Base-by-base conservation (phyloP, 1,140 invertebrate species). In the Drosophila varians region DNA sequence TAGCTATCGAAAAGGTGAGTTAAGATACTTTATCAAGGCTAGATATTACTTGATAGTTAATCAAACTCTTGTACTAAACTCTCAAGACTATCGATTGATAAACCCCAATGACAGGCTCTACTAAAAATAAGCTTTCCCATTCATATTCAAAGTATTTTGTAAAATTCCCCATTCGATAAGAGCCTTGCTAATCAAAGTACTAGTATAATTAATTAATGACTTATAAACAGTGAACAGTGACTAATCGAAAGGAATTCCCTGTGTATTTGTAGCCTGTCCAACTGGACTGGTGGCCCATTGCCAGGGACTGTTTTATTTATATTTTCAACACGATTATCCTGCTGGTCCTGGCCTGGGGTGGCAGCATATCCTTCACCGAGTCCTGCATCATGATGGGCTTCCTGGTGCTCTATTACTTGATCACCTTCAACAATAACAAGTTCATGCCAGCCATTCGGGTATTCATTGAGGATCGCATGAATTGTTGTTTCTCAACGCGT, bases 221-320 rank as follows among this genome's bases (percentile, higher is more conserved):
- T 16, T 48, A 53, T 11, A 21, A 9, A n/a, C 9, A 0, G 5
- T 25, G 19, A 9, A n/a, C 9, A 0, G 5, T 25, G 19, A 34
- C 14, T 48, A 8, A 31, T 42, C 11, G 12, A 0, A 14, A 36
- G 12, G 16, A 52, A 31, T 31, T 36, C 31, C n/a, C 28, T 21
- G 5, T 42, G 19, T 4, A 19, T 42, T n/a, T 4, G 5, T 90
- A 98, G 97, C 94, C 94, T 0, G 95, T 98, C n/a, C 91, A 94
- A 72, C 92, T 98, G 19, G 95, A 97, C 78, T 95, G 95, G 93
- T 95, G 95, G 93, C 96, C 97, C 2, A 93, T 98, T 16, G 94
- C 96, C 0, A 92, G 98, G 71, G 97, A 98, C 84, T 96, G 95
- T 56, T 80, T 95, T 7, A 95, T 97, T 54, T 98, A 98, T 80